Evolutionary conservation across 92 coral and sea anemone genomes (phyloP), one percentile per base, ranked within the genome.

Genomic region (Umimayanthus chanpuru): DNA sequence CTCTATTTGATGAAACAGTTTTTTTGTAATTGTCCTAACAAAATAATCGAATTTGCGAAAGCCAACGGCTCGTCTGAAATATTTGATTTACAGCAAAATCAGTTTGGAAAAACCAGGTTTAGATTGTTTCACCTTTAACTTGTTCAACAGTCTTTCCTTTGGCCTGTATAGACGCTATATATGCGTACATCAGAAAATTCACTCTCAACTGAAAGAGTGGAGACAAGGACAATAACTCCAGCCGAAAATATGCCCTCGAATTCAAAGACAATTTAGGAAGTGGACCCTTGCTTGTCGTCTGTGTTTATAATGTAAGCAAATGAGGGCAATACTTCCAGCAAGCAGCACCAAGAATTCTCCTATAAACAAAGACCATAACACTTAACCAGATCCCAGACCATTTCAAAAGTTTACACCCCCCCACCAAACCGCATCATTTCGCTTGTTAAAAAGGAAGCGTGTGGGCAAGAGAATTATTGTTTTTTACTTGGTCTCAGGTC

Each of bases 41-140:
- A 64, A 64, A 64, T 64, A 64, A 64, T 64, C 70, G 70, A 64
- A 64, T 64, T 64, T 64, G 21, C 70, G 70, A 64, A 64, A 64
- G 70, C 70, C 70, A 64, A 64, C 70, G 70, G 70, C 70, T 64
- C 70, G 70, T 64, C 70, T 64, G 70, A n/a, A 64, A 64, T 64
- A 64, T 64, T 64, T 64, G 70, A 64, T 64, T 64, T 64, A 64
- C 21, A 64, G 70, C 70, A 64, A 64, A 64, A 64, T 64, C 70
- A 64, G 70, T 64, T 64, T 64, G 70, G 70, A 64, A 64, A 64
- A 64, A 64, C 70, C 70, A 64, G 70, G 70, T 64, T 64, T 9
- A 64, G 20, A 9, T 64, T 64, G 70, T 64, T 64, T 20, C 9
- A 64, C 70, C 9, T 15, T 64, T 64, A 2, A 8, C n/a, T n/a